Evolutionary conservation across 2,888 invertebrate species (phyloP).

Genomic region (Hydroisotoma schaefferi): DNA sequence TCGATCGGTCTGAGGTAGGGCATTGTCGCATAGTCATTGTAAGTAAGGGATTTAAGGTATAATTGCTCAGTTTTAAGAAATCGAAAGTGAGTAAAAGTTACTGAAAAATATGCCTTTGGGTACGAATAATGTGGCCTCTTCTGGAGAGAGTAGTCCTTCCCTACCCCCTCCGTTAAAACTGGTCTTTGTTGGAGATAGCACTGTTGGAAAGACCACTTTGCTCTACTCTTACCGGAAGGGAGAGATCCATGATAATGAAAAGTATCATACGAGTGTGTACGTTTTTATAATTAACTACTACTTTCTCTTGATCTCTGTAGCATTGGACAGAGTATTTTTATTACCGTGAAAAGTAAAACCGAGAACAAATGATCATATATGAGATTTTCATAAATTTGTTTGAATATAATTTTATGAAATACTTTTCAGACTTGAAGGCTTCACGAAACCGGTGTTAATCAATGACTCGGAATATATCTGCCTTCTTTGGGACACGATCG

Average conservation of each 20-base stretch:
- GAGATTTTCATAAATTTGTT: too few species aligned
- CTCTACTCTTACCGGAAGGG: constrained; percentile 79
- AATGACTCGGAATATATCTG: constrained; percentile 74
- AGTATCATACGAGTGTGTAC: constrained; percentile 69
- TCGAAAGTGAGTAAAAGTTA: too few species aligned
- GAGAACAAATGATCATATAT: too few species aligned
- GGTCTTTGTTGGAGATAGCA: constrained; percentile 84
- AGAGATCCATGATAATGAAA: constrained; percentile 79
- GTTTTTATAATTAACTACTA: constrained; percentile 52
- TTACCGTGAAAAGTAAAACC: too few species aligned
- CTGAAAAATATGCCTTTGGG: too few species aligned
- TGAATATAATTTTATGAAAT: not conserved
- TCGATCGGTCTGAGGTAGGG: too few species aligned
- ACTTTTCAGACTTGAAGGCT: constrained; percentile 73
- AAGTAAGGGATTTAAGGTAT: too few species aligned
- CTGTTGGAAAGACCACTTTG: constrained; percentile 87
- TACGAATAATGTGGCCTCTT: too few species aligned
- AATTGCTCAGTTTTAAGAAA: too few species aligned
- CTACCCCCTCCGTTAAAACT: constrained; percentile 61
- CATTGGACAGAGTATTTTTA: too few species aligned
- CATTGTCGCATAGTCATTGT: too few species aligned
- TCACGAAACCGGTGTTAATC: constrained; percentile 67
- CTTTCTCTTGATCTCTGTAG: not conserved
- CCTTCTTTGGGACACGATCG: constrained; percentile 80
- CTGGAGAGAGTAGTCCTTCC: too few species aligned